phyloP scores from a whole-genome alignment of 2,888 invertebrate genomes.

The Lamproptera curius region DNA sequence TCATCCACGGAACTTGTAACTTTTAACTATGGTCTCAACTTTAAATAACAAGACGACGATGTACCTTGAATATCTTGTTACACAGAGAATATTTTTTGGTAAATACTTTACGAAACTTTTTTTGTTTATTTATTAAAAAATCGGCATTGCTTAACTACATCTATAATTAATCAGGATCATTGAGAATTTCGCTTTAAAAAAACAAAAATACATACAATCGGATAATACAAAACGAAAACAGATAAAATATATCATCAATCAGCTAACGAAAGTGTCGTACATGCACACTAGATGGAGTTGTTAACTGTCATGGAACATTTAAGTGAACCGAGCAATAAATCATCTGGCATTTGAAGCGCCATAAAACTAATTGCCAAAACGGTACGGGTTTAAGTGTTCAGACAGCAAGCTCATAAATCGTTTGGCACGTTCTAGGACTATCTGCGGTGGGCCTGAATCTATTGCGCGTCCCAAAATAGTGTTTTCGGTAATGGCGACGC shows the following conservation, averaged over 20 bases:
- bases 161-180: no score
- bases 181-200: no score
- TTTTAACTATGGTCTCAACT: no score
- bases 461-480: slow-evolving; percentile 27
- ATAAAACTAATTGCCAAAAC: slow-evolving; percentile 18
- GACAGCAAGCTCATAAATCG: slow-evolving; percentile 25
- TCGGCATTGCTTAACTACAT: no score
- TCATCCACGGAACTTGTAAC: no score
- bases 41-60: no score
- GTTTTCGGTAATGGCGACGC: slow-evolving; percentile 19
- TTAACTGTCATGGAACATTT: slow-evolving; percentile 6
- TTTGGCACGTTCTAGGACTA: slow-evolving; percentile 17
- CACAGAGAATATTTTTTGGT: no score
- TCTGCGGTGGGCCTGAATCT: slow-evolving; percentile 10
- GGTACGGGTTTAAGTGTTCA: slow-evolving; percentile 7
- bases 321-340: slow-evolving; percentile 14
- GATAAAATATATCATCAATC: slow-evolving; percentile 9
- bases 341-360: slow-evolving; percentile 7
- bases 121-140: no score
- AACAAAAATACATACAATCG: no score
- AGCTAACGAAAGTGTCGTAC: neutral
- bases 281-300: neutral
- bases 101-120: no score
- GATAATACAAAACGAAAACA: no score
- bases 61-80: no score